These are phyloP conservation scores for Psix sp. DNA, from an alignment of 1,140 invertebrate species.

Conservation along the genomic window DNA sequence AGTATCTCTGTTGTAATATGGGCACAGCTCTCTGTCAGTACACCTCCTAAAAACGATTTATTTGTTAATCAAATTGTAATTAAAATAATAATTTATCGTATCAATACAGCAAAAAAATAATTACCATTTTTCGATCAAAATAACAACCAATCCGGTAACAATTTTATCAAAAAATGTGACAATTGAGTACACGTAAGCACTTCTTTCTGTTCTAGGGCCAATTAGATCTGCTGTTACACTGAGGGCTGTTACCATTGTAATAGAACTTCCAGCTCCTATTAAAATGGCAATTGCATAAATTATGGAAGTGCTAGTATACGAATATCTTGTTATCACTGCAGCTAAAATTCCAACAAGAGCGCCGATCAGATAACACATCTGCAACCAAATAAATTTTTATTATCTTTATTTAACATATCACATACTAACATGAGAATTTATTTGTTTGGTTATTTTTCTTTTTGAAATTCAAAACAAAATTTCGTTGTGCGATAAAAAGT, in stretches of 20 bases:
- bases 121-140: constrained; percentile 89
- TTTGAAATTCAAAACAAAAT: too few relatives aligned
- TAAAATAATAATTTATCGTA: constrained; percentile 15
- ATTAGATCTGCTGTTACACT: constrained; percentile 95
- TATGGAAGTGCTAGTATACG: constrained; percentile 54
- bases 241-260: constrained; percentile 93
- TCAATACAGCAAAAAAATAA: constrained; percentile 9
- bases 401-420: too few relatives aligned
- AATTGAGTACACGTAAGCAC: constrained; percentile 94
- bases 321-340: constrained; percentile 67
- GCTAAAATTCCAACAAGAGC: constrained; percentile 69
- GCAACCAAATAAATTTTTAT: constrained; percentile 51
- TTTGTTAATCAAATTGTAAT: too few relatives aligned
- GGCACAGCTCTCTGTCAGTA: constrained; percentile 80
- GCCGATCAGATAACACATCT: constrained; percentile 71
- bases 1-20: constrained; percentile 86
- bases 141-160: constrained; percentile 90
- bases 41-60: constrained; percentile 84
- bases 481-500: too few relatives aligned
- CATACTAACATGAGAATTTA: too few relatives aligned
- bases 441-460: too few relatives aligned
- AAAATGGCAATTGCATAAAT: constrained; percentile 71
- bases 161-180: constrained; percentile 97
- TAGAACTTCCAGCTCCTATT: constrained; percentile 88
- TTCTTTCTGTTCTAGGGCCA: constrained; percentile 89